Evolutionary conservation across 2,797 vertebrate genomes (phyloP), one percentile per base, ranked within the genome.

Genomic region (Poecilia wingei): DNA sequence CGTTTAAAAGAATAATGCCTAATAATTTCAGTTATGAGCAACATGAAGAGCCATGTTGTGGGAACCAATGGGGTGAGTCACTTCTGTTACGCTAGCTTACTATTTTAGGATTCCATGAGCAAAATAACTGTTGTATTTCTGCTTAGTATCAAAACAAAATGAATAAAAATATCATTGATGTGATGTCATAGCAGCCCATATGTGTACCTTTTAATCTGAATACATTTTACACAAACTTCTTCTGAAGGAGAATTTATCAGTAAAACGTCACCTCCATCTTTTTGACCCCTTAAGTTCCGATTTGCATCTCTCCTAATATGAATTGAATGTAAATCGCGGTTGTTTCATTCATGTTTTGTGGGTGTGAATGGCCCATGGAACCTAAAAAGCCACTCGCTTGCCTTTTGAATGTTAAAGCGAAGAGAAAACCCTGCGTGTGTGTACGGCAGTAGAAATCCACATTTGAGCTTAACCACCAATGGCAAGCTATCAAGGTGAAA

Each of bases 401-500:
- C 66, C 72, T 68, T 75, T 74, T 43, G 14, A 66, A 43, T 31
- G 31, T 25, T 47, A 14, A 49, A 46, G 9, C 43, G 39, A 69
- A 72, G 72, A 53, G 25, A 72, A 77, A 51, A 47, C 28, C 39
- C 66, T 53, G 71, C 28, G 8, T 68, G 55, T n/a, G 9, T 36
- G 18, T 53, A 10, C 39, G 16, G 33, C 47, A 77, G 70, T 55
- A 55, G 39, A 78, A 66, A 28, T 10, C 76, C 53, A 66, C 72
- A 46, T 75, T 84, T 77, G 80, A 74, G 70, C 33, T 70, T 76
- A 79, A 66, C 72, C 49, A 2, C 4, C 33, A 39, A 78, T 69
- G 77, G 70, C 74, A 33, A 77, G 55, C 41, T 64, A 59, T 85
- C 73, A 80, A 84, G 79, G 78, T 82, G 76, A 78, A 81, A 82